Evolutionary conservation across 2,797 vertebrate genomes (phyloP).

Genomic region (Falco berigora): DNA sequence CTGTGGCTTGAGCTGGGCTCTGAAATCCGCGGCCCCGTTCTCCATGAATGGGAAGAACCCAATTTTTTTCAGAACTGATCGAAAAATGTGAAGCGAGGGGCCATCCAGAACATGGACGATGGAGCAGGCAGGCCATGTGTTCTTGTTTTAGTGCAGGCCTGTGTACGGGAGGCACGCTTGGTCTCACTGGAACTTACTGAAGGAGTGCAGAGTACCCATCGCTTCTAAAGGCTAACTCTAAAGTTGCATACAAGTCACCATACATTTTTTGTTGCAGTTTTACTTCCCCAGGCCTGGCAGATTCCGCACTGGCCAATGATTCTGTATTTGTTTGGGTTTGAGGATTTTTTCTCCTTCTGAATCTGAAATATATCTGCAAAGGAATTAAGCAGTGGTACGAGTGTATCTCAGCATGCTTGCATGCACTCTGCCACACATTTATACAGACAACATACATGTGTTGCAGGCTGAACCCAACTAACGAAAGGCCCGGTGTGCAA

Average conservation of each 20-base stretch:
- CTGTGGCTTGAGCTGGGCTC: neutral
- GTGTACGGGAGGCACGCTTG: neutral
- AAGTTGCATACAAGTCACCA: neutral
- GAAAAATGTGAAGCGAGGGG: neutral
- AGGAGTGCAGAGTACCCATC: neutral
- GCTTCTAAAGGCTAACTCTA: neutral
- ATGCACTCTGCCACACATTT: accelerated
- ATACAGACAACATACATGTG: neutral
- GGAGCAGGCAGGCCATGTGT: neutral
- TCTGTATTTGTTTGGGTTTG: neutral
- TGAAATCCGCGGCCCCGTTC: neutral
- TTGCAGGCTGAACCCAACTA: neutral
- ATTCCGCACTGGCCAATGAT: neutral
- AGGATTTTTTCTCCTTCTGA: neutral
- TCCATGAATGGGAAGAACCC: neutral
- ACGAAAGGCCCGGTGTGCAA: neutral
- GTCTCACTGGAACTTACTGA: neutral
- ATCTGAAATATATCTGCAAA: neutral
- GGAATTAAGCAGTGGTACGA: neutral
- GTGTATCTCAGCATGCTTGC: neutral
- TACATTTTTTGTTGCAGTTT: neutral
- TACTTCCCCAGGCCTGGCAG: neutral
- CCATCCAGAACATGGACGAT: accelerated
- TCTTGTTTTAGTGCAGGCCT: neutral
- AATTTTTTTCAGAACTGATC: neutral